phyloP scores from a whole-genome alignment of 2,797 vertebrate species.

The Betta splendens region DNA sequence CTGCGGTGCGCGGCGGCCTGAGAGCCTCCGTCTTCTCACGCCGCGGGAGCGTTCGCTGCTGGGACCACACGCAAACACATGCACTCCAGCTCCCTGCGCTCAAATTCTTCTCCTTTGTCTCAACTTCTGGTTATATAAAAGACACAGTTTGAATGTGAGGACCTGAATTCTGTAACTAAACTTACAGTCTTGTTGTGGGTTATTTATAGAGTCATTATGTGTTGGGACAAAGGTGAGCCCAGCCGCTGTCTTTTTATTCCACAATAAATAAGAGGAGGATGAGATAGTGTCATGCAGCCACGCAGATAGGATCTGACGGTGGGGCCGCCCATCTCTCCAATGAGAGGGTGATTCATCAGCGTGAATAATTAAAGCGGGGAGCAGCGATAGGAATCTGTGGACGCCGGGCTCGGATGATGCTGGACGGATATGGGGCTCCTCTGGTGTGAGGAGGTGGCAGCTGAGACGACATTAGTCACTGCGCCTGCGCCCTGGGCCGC shows the following conservation, averaged over 20 bases:
- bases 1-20: too few species aligned
- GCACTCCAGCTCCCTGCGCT: too few species aligned
- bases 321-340: slow-evolving; percentile 60
- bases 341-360: slow-evolving; percentile 75
- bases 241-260: slow-evolving; percentile 37
- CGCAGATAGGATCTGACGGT: slow-evolving; percentile 59
- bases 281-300: slow-evolving; percentile 53
- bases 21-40: too few species aligned
- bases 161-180: not conserved
- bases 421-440: slow-evolving; percentile 67
- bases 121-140: too few species aligned
- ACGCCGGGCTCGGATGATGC: slow-evolving; percentile 69
- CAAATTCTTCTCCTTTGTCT: too few species aligned
- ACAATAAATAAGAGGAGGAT: slow-evolving; percentile 43
- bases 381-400: slow-evolving; percentile 77
- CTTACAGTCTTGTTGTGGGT: not conserved
- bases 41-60: too few species aligned
- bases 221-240: not conserved
- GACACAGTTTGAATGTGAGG: too few species aligned
- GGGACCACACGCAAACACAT: too few species aligned
- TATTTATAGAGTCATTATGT: not conserved
- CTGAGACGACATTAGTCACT: slow-evolving; percentile 69
- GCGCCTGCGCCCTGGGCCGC: slow-evolving; percentile 59
- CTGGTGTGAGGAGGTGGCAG: slow-evolving; percentile 57
- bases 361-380: slow-evolving; percentile 82